Base-by-base conservation (phyloP, 1,140 invertebrate species). In the Adoxophyes honmai region DNA sequence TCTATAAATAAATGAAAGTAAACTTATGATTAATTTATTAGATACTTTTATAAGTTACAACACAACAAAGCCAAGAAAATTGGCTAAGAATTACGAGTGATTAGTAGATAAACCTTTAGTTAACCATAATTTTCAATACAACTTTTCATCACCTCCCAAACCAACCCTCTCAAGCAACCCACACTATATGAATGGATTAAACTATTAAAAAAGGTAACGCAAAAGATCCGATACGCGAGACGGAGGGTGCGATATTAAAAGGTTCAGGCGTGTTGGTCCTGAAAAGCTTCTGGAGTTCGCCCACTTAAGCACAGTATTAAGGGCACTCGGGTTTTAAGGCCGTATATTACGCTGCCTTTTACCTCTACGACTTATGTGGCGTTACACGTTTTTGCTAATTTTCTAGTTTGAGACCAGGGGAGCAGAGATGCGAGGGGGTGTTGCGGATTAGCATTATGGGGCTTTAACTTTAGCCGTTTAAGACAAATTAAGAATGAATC, bases 261-360 rank as follows among this genome's bases (percentile, higher is more conserved):
- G 82, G 82, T 81, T 84, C 81, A 81, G 69, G 78, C 85, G 82
- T 84, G 82, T 85, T 82, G 75, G 78, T 67, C 68, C 78, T 81
- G 78, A 86, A 88, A 88, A 86, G 80, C 74, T 71, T 81, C 81
- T 73, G 82, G 74, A 81, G 72, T 77, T 78, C 78, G 80, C 81
- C 68, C 82, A 82, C 85, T 88, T 86, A 73, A 86, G 76, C 81
- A 83, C 79, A 81, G 79, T 85, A 86, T 88, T 88, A 88, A 86
- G 85, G 76, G 85, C 74, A 86, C 85, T 88, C 77, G 73, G 58
- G 72, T 60, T 64, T 77, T 78, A 80, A 79, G 79, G 73, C 67
- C 73, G 78, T 86, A 86, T 86, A 85, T 84, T 83, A 84, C 62
- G 73, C 68, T 56, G 68, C 66, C 72, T 75, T 79, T 79, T 73